These are phyloP conservation scores for Aspidiotus destructor DNA, from an alignment of 2,888 invertebrate species.

Conservation along the genomic window DNA sequence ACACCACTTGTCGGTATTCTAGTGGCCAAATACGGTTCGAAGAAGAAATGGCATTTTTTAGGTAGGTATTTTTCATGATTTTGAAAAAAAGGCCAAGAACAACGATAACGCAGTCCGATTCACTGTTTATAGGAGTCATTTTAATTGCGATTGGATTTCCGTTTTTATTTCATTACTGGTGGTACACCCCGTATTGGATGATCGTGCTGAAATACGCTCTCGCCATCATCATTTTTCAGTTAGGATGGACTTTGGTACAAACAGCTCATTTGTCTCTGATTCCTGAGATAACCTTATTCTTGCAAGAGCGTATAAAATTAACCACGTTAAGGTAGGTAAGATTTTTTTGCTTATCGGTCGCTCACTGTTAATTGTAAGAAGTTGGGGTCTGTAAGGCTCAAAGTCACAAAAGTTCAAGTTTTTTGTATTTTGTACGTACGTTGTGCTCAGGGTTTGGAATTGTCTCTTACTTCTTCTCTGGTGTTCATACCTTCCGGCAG, in stretches of 20 bases:
- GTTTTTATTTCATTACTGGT: conserved; percentile 64
- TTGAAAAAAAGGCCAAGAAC: too few relatives aligned
- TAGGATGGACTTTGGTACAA: conserved; percentile 89
- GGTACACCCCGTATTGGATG: conserved; percentile 41
- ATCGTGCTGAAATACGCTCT: conserved; percentile 44
- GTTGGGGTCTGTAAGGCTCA: too few relatives aligned
- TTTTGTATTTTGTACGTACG: neutral
- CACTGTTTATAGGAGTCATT: conserved; percentile 47
- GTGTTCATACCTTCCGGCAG: too few relatives aligned
- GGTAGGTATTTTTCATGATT: conserved; percentile 32
- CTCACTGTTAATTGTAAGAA: neutral
- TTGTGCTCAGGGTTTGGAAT: too few relatives aligned
- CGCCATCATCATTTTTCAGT: conserved; percentile 68
- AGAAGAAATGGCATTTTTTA: conserved; percentile 38
- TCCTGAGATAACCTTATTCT: conserved; percentile 62
- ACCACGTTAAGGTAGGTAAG: conserved; percentile 62
- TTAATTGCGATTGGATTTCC: conserved; percentile 66
- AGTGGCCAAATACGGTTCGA: conserved; percentile 50
- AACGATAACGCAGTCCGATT: too few relatives aligned
- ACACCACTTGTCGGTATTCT: conserved; percentile 76
- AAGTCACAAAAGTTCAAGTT: neutral
- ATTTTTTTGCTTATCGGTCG: neutral
- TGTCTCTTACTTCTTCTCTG: too few relatives aligned
- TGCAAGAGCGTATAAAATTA: conserved; percentile 62
- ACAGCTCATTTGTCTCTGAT: conserved; percentile 88